Conservation (phyloP, 2,113 vertebrate genomes). For the Perca schrenkii region DNA sequence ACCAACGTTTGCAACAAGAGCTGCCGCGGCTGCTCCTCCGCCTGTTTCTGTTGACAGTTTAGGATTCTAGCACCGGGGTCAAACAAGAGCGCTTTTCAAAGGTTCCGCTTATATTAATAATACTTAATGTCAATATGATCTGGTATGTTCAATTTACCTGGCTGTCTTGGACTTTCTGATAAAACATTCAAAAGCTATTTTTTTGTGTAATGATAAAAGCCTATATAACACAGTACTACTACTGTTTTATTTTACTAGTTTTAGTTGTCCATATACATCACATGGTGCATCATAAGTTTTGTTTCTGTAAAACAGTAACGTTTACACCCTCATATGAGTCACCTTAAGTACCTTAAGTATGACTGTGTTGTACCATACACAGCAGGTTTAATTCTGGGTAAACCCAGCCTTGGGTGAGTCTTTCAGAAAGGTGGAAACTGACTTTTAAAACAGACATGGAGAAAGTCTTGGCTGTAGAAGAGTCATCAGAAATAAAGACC, state of each 20-base stretch:
- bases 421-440: not conserved
- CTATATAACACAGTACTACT: too few relatives aligned
- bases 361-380: not conserved
- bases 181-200: too few relatives aligned
- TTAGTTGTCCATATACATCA: too few relatives aligned
- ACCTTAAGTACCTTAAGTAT: not conserved
- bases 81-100: constrained; percentile 41
- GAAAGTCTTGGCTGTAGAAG: not conserved
- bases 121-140: too few relatives aligned
- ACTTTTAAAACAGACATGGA: not conserved
- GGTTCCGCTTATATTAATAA: constrained; percentile 69
- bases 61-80: constrained; percentile 5
- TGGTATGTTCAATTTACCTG: too few relatives aligned
- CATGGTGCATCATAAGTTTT: too few relatives aligned
- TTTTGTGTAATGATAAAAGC: too few relatives aligned
- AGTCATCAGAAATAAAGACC: not conserved
- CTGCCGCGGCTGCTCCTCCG: rapidly evolving
- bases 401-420: not conserved
- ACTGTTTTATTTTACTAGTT: too few relatives aligned
- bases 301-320: not conserved
- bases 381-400: not conserved
- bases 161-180: too few relatives aligned
- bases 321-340: not conserved
- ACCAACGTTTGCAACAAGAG: not conserved
- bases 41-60: constrained; percentile 5